Evolutionary conservation across 2,888 invertebrate genomes (phyloP).

Genomic region (Synergus itoensis): DNA sequence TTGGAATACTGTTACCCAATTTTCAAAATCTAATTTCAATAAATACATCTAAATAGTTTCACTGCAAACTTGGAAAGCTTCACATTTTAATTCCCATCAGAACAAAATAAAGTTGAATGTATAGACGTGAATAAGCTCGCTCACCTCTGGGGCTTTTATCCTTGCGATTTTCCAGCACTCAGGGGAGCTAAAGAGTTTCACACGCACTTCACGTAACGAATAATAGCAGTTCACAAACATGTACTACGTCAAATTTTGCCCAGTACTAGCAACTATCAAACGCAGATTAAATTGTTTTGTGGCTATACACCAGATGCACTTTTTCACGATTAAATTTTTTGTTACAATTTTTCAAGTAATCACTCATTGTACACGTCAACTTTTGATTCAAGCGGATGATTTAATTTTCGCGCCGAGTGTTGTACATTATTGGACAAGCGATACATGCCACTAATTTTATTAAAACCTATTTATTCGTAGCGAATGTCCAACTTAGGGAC

Average conservation of each 20-base stretch:
- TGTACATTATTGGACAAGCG: slow-evolving; percentile 60
- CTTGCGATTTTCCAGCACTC: slow-evolving; percentile 26
- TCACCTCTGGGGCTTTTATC: slow-evolving; percentile 21
- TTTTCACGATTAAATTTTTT: slow-evolving; percentile 14
- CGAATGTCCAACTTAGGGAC: slow-evolving; percentile 62
- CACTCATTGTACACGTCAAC: slow-evolving; percentile 11
- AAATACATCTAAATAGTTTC: neutral
- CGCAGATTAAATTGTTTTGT: neutral
- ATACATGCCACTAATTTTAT: slow-evolving; percentile 61
- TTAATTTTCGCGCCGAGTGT: slow-evolving; percentile 54
- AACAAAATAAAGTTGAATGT: neutral
- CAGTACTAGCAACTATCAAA: slow-evolving; percentile 13
- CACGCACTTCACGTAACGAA: slow-evolving; percentile 38
- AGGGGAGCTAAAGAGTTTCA: slow-evolving; percentile 19
- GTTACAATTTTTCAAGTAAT: slow-evolving; percentile 12
- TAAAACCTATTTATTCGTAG: slow-evolving; percentile 64
- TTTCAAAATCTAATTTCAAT: neutral
- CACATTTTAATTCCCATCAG: neutral
- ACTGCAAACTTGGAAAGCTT: neutral
- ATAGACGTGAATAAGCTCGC: slow-evolving; percentile 18
- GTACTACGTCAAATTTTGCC: neutral
- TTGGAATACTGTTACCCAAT: neutral
- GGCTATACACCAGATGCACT: neutral
- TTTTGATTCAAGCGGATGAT: slow-evolving; percentile 43
- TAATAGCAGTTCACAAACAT: slow-evolving; percentile 28